phyloP scores from a whole-genome alignment of 1,140 invertebrate species.

The Sitodiplosis mosellana region DNA sequence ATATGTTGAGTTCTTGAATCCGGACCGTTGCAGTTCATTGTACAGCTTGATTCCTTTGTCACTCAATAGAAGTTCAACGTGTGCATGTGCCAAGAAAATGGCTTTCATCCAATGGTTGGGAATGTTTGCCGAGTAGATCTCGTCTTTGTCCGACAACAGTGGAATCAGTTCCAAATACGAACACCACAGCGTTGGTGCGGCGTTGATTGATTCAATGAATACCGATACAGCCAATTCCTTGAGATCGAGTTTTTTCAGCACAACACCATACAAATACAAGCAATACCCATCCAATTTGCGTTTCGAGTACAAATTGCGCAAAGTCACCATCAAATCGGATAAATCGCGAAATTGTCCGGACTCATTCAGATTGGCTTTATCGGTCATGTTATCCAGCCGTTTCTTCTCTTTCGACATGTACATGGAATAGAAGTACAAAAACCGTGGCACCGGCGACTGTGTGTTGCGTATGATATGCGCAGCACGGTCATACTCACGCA shows the following conservation, averaged over 20 bases:
- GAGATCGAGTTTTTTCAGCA: conserved; percentile 74
- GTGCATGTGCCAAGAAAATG: conserved; percentile 81
- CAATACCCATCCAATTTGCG: conserved; percentile 68
- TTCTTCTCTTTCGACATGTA: conserved; percentile 83
- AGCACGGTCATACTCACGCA: conserved; percentile 81
- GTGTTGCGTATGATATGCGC: conserved; percentile 64
- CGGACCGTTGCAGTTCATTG: conserved; percentile 49
- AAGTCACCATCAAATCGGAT: conserved; percentile 32
- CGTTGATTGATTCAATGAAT: conserved; percentile 55
- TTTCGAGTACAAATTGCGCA: conserved; percentile 36
- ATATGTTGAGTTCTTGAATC: conserved; percentile 76
- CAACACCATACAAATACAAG: conserved; percentile 79
- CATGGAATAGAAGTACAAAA: conserved; percentile 66
- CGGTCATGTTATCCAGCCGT: conserved; percentile 64
- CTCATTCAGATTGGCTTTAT: conserved; percentile 49
- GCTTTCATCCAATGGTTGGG: conserved; percentile 90
- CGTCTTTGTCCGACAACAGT: conserved; percentile 61
- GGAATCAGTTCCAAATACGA: conserved; percentile 84
- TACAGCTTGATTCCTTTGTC: conserved; percentile 79
- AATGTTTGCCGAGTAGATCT: conserved; percentile 43
- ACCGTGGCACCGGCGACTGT: conserved; percentile 41
- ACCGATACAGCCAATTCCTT: conserved; percentile 51
- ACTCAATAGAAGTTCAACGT: conserved; percentile 76
- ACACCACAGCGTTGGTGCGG: conserved; percentile 75
- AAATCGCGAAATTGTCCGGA: conserved; percentile 35